Evolutionary conservation across 2,888 invertebrate genomes (phyloP).

Genomic region (Lasioglossum leucozonium): DNA sequence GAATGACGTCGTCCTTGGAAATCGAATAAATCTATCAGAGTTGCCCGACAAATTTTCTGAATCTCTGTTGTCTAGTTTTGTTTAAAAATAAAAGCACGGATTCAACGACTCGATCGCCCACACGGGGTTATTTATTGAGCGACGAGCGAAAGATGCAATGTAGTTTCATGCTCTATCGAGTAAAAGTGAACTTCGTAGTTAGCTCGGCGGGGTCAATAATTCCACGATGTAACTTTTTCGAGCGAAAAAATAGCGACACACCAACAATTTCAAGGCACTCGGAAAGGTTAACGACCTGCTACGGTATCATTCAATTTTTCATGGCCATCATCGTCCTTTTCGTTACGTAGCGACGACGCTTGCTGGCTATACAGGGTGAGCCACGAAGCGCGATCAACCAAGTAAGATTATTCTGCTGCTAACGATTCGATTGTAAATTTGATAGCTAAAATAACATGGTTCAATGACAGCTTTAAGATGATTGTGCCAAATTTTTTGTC

Average conservation of each 20-base stretch:
- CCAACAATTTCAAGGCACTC: neutral
- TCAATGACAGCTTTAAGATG: too few relatives aligned
- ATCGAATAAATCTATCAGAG: neutral
- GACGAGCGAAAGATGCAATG: slow-evolving; percentile 38
- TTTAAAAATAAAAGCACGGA: slow-evolving; percentile 48
- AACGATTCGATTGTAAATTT: too few relatives aligned
- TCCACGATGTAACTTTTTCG: slow-evolving; percentile 12
- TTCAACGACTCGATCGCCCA: slow-evolving; percentile 19
- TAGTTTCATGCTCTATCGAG: slow-evolving; percentile 51
- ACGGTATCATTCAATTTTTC: neutral
- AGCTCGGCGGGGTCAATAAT: slow-evolving; percentile 48
- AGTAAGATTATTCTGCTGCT: too few relatives aligned
- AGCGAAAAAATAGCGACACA: neutral
- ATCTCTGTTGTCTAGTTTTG: slow-evolving; percentile 10
- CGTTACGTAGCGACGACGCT: neutral
- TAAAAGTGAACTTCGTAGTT: slow-evolving; percentile 48
- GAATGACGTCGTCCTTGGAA: too few relatives aligned
- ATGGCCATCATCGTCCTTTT: neutral
- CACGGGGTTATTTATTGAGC: slow-evolving; percentile 47
- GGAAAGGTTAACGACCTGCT: neutral
- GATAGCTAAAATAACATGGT: too few relatives aligned
- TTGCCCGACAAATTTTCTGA: slow-evolving; percentile 23
- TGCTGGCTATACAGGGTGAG: neutral
- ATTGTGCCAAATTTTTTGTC: too few relatives aligned
- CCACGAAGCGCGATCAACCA: too few relatives aligned